Percentiles rank a stretch among this genome's conserved stretches.
Conservation (phyloP, 1,140 invertebrate species). For the Cyphomyrmex costatus region DNA sequence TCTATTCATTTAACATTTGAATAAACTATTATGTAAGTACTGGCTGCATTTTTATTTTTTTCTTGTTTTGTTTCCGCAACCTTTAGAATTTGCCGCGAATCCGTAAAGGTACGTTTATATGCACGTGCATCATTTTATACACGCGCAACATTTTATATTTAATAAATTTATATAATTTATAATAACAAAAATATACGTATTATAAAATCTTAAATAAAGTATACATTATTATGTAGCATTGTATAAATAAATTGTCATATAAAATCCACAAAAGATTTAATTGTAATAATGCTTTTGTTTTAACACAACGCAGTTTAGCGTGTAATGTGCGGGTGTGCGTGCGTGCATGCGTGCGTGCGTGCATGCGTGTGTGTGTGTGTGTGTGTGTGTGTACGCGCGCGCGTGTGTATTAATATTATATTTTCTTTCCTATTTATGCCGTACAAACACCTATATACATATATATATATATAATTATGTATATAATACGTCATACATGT, state of each 20-base stretch:
- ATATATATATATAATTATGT: background rate
- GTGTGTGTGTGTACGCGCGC: too few species aligned
- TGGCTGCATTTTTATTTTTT: conserved; percentile 20
- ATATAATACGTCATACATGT: too few species aligned
- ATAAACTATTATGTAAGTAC: conserved; percentile 1
- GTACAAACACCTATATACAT: background rate
- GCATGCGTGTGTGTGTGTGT: too few species aligned
- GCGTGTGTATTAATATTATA: too few species aligned
- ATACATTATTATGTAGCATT: background rate
- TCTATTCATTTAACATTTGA: conserved; percentile 9
- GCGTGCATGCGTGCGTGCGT: too few species aligned
- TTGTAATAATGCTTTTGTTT: background rate
- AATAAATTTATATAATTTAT: conserved; percentile 5
- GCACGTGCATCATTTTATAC: background rate
- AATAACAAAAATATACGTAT: background rate
- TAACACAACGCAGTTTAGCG: background rate
- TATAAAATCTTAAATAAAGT: background rate
- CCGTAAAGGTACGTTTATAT: background rate
- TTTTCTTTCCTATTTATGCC: background rate
- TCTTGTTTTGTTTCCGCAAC: background rate
- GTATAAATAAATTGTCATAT: background rate
- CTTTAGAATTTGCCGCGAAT: conserved; percentile 18
- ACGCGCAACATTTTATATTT: background rate
- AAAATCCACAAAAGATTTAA: background rate
- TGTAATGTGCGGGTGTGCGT: background rate